These are phyloP conservation scores for Gobio occitaniae DNA, from an alignment of 2,797 vertebrate genomes.

Conservation along the genomic window DNA sequence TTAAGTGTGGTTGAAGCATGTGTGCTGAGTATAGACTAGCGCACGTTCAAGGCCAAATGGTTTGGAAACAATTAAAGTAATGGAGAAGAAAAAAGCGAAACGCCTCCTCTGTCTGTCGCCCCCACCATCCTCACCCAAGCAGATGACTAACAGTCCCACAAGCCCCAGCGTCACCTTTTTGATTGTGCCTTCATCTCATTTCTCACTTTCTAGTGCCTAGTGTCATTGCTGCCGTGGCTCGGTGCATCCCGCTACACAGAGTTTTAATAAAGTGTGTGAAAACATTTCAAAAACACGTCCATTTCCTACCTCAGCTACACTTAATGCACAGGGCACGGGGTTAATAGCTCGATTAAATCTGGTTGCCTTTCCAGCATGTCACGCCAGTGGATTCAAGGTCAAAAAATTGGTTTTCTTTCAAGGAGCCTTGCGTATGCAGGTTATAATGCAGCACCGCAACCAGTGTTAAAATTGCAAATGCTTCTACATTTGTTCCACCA, in stretches of 20 bases:
- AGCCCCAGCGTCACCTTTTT: slow-evolving; percentile 55
- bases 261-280: slow-evolving; percentile 19
- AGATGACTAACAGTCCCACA: slow-evolving; percentile 58
- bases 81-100: slow-evolving; percentile 45
- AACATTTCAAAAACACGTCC: slow-evolving; percentile 10
- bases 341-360: slow-evolving; percentile 56
- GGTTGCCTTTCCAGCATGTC: neutral
- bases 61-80: slow-evolving; percentile 67
- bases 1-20: slow-evolving; percentile 65
- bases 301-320: neutral
- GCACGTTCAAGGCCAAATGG: slow-evolving; percentile 62
- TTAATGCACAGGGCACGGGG: slow-evolving; percentile 24
- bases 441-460: neutral
- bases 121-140: slow-evolving; percentile 42
- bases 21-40: slow-evolving; percentile 55
- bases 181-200: slow-evolving; percentile 36
- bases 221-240: slow-evolving; percentile 24
- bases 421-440: neutral
- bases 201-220: slow-evolving; percentile 22
- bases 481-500: slow-evolving; percentile 35
- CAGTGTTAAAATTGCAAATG: slow-evolving; percentile 20
- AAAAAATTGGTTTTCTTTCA: neutral
- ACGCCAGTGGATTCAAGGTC: slow-evolving; percentile 8
- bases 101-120: slow-evolving; percentile 27
- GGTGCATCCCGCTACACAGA: slow-evolving; percentile 1